Evolutionary conservation across 2,888 invertebrate genomes (phyloP), one percentile per base, ranked within the genome.

Genomic region (Argyresthia albistria): DNA sequence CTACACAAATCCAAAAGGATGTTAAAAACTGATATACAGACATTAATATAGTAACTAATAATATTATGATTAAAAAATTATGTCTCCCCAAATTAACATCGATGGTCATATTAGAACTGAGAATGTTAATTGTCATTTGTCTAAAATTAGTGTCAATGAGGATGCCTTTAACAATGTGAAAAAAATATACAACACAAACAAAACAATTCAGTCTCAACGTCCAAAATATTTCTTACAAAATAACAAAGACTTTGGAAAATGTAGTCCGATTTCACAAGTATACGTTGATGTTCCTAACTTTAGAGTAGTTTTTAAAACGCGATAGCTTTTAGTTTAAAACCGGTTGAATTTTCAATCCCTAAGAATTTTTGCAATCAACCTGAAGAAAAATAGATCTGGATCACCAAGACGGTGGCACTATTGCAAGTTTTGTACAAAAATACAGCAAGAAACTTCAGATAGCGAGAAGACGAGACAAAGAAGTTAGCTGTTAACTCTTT

Each of bases 131-230:
- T 49, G 49, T 14, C 6, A 35, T 35, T 46, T n/a, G 12, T 11
- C 14, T 36, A 51, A 36, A 8, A 4, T 50, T 43, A 46, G 50
- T 54, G 25, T 53, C 54, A 49, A 54, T 56, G 60, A 62, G 58
- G 65, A 67, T 66, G 67, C 69, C 66, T 68, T 64, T 70, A 73
- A 76, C 75, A 73, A 77, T 66, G 63, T 70, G 75, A 75, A 83
- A 83, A 82, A 82, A 83, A 77, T 76, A 76, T 73, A 82, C 80
- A 84, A 84, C 81, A 82, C 76, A 83, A 86, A 84, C 84, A 84
- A 86, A 84, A 84, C 83, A 84, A 86, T 74, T 86, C 87, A 87
- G 86, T 87, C 87, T 86, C 86, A 84, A 84, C 84, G 78, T 78
- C 81, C 75, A 76, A 86, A 57, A 82, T 70, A 54, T 50, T 52